A percentile compares a stretch with the other conserved stretches of the same genome.
phyloP scores from a whole-genome alignment of 2,888 invertebrate species.

The Dione juno region DNA sequence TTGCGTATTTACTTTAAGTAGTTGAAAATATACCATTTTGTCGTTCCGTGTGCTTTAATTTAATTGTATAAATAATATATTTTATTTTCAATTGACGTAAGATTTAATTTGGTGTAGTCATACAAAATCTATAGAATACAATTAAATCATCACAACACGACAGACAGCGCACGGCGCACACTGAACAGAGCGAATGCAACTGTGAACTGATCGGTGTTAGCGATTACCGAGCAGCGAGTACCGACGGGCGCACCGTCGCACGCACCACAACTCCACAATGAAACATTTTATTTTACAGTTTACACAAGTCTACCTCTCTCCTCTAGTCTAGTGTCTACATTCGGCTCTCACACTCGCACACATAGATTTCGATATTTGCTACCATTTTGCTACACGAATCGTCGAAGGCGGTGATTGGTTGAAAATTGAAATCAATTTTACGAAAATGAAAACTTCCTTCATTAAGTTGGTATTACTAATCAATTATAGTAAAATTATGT shows the following conservation, averaged over 20 bases:
- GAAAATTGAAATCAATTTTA: conserved; percentile 31
- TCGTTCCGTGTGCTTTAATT: conserved; percentile 9
- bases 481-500: conserved; percentile 33
- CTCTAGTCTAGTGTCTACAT: no score
- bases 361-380: conserved; percentile 23
- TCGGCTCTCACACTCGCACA: conserved; percentile 23
- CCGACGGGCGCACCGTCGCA: conserved; percentile 30
- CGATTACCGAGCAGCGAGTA: conserved; percentile 10
- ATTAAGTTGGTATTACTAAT: conserved; percentile 43
- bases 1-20: conserved; percentile 30
- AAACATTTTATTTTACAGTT: conserved; percentile 27
- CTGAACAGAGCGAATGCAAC: conserved; percentile 29
- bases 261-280: conserved; percentile 22
- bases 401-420: conserved; percentile 32
- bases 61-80: not conserved
- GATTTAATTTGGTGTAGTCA: conserved; percentile 1
- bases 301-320: not conserved
- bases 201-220: conserved; percentile 26
- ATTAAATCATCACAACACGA: conserved; percentile 28
- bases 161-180: not conserved
- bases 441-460: conserved; percentile 32
- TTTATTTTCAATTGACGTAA: not conserved
- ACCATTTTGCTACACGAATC: conserved; percentile 22
- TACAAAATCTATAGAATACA: conserved; percentile 16
- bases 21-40: conserved; percentile 38